These are phyloP conservation scores for Elegia similella DNA, from an alignment of 2,888 invertebrate species.

Conservation along the genomic window DNA sequence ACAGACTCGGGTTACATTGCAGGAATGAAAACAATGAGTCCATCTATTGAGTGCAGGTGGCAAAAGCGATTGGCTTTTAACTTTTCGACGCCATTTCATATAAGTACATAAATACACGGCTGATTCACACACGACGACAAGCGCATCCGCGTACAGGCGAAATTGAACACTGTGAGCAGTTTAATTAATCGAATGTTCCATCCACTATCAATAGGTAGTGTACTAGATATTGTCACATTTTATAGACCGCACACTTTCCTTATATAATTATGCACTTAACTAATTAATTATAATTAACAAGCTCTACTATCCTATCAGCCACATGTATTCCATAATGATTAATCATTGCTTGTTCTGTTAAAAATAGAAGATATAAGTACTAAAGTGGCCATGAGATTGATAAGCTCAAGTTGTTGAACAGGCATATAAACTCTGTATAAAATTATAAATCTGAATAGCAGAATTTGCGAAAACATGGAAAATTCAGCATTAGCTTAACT, in stretches of 20 bases:
- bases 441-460: no score
- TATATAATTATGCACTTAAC: not conserved
- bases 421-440: not conserved
- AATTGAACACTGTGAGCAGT: not conserved
- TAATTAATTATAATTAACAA: not conserved
- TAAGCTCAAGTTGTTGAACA: not conserved
- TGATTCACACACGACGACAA: constrained; percentile 1
- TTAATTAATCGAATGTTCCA: no score
- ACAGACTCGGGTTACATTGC: constrained; percentile 53
- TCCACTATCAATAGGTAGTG: no score
- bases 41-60: constrained; percentile 52
- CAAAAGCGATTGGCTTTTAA: constrained; percentile 36
- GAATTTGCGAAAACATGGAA: no score
- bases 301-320: not conserved
- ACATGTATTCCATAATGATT: not conserved
- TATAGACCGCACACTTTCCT: not conserved
- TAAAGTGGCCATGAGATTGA: not conserved
- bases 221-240: not conserved
- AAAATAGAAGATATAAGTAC: constrained; percentile 4
- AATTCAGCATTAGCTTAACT: no score
- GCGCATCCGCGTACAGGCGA: not conserved
- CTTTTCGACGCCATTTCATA: constrained; percentile 30
- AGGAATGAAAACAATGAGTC: constrained; percentile 63
- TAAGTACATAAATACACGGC: constrained; percentile 24
- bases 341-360: not conserved